Evolutionary conservation across 2,797 vertebrate genomes (phyloP).

Genomic region (Chloroceryle inda): DNA sequence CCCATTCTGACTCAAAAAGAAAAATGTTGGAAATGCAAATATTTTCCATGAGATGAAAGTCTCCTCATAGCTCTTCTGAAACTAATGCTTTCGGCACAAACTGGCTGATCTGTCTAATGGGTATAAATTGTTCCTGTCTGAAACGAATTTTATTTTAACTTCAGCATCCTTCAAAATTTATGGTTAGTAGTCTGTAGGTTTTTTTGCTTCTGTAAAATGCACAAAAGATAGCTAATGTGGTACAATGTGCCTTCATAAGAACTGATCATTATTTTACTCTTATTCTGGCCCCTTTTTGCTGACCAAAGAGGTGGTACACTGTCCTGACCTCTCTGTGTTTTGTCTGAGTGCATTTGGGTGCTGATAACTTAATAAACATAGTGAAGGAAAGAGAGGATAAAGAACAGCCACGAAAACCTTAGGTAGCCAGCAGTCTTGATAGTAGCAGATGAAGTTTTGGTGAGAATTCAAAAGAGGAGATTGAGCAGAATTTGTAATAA

Average conservation of each 20-base stretch:
- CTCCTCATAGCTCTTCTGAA: constrained; percentile 37
- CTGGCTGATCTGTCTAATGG: constrained; percentile 45
- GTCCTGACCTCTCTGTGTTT: neutral
- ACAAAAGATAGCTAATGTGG: neutral
- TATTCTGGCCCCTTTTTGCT: neutral
- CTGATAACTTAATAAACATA: neutral
- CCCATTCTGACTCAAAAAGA: constrained; percentile 1
- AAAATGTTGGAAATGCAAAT: constrained; percentile 45
- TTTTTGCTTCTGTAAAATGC: constrained; percentile 12
- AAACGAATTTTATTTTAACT: constrained; percentile 66
- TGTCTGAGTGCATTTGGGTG: neutral
- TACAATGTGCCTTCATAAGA: neutral
- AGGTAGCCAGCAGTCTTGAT: constrained; percentile 25
- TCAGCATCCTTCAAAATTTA: constrained; percentile 52
- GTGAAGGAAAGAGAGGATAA: neutral
- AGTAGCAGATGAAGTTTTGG: constrained; percentile 18
- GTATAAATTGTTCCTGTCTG: constrained; percentile 40
- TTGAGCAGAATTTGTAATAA: constrained; percentile 48
- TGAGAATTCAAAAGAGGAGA: constrained; percentile 53
- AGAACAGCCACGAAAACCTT: neutral
- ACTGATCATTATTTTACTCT: neutral
- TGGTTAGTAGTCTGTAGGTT: neutral
- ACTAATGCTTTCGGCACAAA: neutral
- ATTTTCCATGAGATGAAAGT: constrained; percentile 33
- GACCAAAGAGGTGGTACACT: neutral